Conservation (phyloP, 2,888 invertebrate genomes). For the Xanthorhoe spadicearia region DNA sequence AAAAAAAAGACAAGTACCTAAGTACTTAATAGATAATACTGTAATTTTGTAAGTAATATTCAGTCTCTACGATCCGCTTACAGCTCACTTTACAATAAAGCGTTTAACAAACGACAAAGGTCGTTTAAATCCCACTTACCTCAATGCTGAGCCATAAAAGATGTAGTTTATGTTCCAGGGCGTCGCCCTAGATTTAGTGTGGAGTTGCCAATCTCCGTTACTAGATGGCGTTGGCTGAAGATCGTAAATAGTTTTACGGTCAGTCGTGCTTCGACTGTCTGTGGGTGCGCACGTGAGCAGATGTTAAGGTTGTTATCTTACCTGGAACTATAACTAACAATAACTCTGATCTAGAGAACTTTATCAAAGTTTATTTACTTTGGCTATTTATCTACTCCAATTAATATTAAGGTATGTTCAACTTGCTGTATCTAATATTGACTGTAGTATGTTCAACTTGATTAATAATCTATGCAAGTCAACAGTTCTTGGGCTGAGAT, state of each 20-base stretch:
- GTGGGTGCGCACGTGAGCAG: constrained; percentile 46
- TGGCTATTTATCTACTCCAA: neutral
- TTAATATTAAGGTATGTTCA: neutral
- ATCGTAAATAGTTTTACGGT: constrained; percentile 72
- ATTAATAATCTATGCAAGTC: too few relatives aligned
- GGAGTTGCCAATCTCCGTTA: constrained; percentile 70
- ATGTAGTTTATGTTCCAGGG: constrained; percentile 59
- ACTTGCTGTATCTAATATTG: too few relatives aligned
- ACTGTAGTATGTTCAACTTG: too few relatives aligned
- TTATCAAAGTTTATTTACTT: constrained; percentile 3
- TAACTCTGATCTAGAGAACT: neutral
- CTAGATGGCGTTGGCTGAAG: constrained; percentile 72
- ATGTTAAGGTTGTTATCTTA: constrained; percentile 39
- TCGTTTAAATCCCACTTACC: constrained; percentile 75
- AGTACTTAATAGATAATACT: too few relatives aligned
- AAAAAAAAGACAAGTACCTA: too few relatives aligned
- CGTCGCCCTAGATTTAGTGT: constrained; percentile 59
- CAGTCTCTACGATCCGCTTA: neutral
- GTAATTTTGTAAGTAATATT: neutral
- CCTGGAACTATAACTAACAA: constrained; percentile 20
- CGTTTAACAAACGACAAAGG: constrained; percentile 63
- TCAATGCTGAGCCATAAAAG: constrained; percentile 70
- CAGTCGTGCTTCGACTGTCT: constrained; percentile 55
- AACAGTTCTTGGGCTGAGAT: too few relatives aligned
- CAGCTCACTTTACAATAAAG: constrained; percentile 50